These are phyloP conservation scores for Thereuonema tuberculata DNA, from an alignment of 1,140 invertebrate genomes.

Conservation along the genomic window DNA sequence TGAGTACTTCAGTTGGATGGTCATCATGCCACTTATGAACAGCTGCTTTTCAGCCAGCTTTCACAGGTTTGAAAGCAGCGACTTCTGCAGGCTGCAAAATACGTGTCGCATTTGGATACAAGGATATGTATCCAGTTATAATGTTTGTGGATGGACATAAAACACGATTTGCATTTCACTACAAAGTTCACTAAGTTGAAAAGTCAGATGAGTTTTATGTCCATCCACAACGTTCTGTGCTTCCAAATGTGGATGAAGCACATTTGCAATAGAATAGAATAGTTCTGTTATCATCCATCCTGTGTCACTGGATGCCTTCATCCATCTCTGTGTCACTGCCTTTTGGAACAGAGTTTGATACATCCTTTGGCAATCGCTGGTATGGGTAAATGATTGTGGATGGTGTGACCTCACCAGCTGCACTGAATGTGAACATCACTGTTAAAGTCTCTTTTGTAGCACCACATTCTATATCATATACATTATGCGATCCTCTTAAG, in stretches of 20 bases:
- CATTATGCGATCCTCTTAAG: neutral
- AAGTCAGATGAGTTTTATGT: neutral
- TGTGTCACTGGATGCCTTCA: neutral
- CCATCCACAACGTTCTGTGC: neutral
- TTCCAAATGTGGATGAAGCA: neutral
- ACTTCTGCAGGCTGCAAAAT: conserved; percentile 14
- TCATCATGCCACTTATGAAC: neutral
- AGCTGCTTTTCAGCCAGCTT: conserved; percentile 3
- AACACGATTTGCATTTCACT: conserved; percentile 4
- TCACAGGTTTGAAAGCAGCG: conserved; percentile 10
- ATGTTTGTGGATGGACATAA: no score
- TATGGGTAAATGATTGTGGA: conserved; percentile 30
- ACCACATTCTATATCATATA: neutral
- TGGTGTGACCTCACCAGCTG: no score
- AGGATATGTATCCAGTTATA: no score
- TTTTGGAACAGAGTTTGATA: neutral
- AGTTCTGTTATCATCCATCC: conserved; percentile 1
- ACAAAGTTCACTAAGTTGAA: conserved; percentile 8
- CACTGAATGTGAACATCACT: no score
- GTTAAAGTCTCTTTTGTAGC: neutral
- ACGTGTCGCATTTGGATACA: conserved; percentile 13
- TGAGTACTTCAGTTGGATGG: neutral
- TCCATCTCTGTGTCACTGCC: neutral
- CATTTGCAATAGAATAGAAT: conserved; percentile 3
- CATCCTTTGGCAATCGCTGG: conserved; percentile 18